Evolutionary conservation across 2,113 vertebrate genomes (phyloP).

Genomic region (Ceuthmochares aereus): DNA sequence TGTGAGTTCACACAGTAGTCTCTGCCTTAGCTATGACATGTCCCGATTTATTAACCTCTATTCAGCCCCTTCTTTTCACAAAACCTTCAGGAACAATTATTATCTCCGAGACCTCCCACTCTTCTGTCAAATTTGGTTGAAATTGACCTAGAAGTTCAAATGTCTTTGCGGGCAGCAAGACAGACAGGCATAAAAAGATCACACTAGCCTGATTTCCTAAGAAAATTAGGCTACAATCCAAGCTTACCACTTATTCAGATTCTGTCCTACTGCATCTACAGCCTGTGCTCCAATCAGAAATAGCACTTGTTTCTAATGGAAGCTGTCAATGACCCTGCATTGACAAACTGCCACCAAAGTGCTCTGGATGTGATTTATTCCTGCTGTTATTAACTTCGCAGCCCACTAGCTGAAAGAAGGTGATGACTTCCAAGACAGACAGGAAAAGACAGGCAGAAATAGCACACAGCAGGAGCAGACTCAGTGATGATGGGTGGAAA

Average conservation of each 20-base stretch:
- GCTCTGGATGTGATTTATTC: conserved; percentile 63
- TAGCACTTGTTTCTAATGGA: conserved; percentile 48
- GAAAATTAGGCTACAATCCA: conserved; percentile 10
- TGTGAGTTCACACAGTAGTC: conserved; percentile 47
- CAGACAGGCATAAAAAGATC: neutral
- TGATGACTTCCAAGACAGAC: conserved; percentile 62
- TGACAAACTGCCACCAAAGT: conserved; percentile 53
- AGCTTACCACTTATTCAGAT: neutral
- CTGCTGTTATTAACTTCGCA: conserved; percentile 64
- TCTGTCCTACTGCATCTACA: conserved; percentile 13
- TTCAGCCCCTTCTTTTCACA: neutral
- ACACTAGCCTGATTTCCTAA: neutral
- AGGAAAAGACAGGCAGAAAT: conserved; percentile 65
- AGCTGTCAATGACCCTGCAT: conserved; percentile 42
- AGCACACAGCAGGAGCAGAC: conserved; percentile 19
- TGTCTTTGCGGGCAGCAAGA: neutral
- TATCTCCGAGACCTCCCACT: neutral
- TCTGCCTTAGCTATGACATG: neutral
- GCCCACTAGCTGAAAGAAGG: conserved; percentile 48
- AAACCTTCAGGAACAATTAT: neutral
- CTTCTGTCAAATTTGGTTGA: conserved; percentile 7
- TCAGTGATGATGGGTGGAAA: conserved; percentile 29
- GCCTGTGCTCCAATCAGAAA: conserved; percentile 8
- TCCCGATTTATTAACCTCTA: conserved; percentile 33
- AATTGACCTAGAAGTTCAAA: conserved; percentile 13